Base-by-base conservation (phyloP, 1,140 invertebrate species). In the Pseudachorutes palmiensis region DNA sequence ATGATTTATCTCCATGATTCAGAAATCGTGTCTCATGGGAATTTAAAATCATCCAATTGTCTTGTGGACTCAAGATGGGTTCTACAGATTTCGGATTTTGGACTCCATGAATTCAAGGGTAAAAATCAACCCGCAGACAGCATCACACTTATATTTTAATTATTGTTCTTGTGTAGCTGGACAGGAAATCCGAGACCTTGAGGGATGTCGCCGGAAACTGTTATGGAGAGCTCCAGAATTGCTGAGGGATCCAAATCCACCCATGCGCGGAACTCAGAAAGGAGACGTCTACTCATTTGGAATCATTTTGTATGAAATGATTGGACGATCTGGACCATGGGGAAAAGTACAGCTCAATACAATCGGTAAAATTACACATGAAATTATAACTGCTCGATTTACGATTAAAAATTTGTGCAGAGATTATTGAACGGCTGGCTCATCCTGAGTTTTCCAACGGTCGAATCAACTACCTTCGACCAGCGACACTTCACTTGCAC, bases 21-120 rank as follows among this genome's bases (percentile, higher is more conserved):
- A 55, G 83, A 86, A 5, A 83, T 91, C 0, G 78, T 85, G 30
- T 88, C 85, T 9, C 89, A 91, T 75, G 88, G 88, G 1, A 88
- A 88, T 74, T 77, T 91, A 3, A 83, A 86, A 45, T 88, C 88
- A 0, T 87, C 85, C 64, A 91, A 90, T 76, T 91, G 88, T 77
- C 77, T 90, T 5, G 86, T 91, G 2, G 88, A 90, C 76, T 86
- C 85, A 66, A 80, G 88, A 64, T 90, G 88, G 88, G 87, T 90
- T 22, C 76, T 90, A 3, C 87, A 90, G 77, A 87, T 91, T 29
- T 81, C 87, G 0, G 88, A 89, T 78, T 90, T 88, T 76, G 89
- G 88, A 29, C 77, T 91, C 16, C 85, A 87, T 74, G 86, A 88
- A 76, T 86, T 90, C 73, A 86, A 80, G 82, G 85, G 86, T 87